Conservation (phyloP, 2,797 vertebrate genomes). For the Squalus acanthias region DNA sequence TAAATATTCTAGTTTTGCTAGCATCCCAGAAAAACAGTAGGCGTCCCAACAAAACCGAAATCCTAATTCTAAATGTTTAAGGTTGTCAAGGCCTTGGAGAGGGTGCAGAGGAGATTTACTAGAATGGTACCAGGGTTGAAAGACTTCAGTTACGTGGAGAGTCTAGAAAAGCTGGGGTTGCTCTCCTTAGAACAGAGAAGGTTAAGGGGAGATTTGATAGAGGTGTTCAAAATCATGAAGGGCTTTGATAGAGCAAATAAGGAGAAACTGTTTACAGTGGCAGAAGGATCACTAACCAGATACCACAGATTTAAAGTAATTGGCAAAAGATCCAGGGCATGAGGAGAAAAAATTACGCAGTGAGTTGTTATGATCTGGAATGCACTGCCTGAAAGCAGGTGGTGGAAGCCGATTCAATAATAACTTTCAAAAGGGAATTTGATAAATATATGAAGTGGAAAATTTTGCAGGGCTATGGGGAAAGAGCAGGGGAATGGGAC, state of each 20-base stretch:
- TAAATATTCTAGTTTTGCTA: neutral
- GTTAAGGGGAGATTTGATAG: neutral
- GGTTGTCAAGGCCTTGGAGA: neutral
- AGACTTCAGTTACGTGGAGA: neutral
- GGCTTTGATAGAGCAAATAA: neutral
- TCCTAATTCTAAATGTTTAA: neutral
- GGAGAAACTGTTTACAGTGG: neutral
- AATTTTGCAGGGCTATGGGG: neutral
- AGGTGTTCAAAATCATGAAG: neutral
- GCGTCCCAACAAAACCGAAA: neutral
- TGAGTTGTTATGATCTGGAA: neutral
- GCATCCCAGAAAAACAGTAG: neutral
- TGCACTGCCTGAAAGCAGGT: neutral
- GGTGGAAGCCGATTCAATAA: neutral
- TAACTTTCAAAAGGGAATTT: neutral
- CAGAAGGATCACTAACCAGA: neutral
- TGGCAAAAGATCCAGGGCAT: neutral
- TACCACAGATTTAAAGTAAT: neutral
- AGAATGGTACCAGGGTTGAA: neutral
- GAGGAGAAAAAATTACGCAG: neutral
- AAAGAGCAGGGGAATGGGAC: neutral
- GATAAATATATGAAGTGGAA: neutral
- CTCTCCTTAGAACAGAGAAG: neutral
- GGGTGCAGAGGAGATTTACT: neutral
- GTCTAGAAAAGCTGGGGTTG: neutral